Conservation (phyloP, 2,797 vertebrate genomes). For the Enteromius mattozi region DNA sequence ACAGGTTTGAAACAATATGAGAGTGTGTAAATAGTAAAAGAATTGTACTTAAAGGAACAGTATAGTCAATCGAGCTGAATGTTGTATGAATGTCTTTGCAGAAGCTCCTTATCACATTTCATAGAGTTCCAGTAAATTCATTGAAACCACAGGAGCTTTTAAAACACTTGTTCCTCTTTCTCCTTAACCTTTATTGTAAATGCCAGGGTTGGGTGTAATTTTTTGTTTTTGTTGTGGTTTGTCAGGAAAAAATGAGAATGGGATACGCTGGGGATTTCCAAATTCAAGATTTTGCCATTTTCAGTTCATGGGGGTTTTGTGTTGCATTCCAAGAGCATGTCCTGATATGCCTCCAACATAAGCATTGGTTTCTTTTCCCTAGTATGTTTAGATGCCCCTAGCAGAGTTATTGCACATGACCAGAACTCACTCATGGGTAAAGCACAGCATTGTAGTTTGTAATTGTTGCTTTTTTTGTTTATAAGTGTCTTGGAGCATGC, state of each 20-base stretch:
- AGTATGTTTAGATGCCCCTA: background rate
- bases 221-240: slow-evolving; percentile 39
- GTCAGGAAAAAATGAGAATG: background rate
- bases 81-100: background rate
- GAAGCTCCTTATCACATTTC: slow-evolving; percentile 5
- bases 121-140: slow-evolving; percentile 16
- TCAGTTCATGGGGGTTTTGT: slow-evolving; percentile 18
- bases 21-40: background rate
- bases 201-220: slow-evolving; percentile 39
- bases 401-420: slow-evolving; percentile 1
- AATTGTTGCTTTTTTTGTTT: slow-evolving; percentile 36
- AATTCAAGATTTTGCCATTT: background rate
- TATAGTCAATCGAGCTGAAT: background rate
- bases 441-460: slow-evolving; percentile 16
- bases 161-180: slow-evolving; percentile 49
- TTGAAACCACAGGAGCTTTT: slow-evolving; percentile 7
- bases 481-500: slow-evolving; percentile 45
- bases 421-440: background rate
- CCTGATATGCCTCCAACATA: slow-evolving; percentile 20
- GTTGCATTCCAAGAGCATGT: slow-evolving; percentile 18
- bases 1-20: background rate
- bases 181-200: slow-evolving; percentile 21
- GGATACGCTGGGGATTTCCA: slow-evolving; percentile 21
- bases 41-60: background rate
- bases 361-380: slow-evolving; percentile 1